Evolutionary conservation across 2,888 invertebrate genomes (phyloP), one percentile per base, ranked within the genome.

Genomic region (Epirrhoe tristata): DNA sequence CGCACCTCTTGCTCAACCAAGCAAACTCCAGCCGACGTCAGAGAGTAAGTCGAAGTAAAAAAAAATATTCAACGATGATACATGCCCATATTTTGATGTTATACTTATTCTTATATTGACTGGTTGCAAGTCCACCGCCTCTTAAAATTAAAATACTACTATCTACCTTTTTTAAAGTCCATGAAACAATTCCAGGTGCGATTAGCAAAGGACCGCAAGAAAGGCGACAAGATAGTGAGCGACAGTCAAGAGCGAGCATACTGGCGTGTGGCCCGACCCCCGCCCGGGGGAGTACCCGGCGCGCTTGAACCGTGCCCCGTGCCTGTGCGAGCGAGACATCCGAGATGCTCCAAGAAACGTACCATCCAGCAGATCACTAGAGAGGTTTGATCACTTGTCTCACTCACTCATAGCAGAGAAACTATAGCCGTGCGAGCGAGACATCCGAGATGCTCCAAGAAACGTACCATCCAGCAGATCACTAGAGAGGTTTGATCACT

Each of bases 221-320:
- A 99, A 86, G 97, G 97, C 36, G 99, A 99, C 85, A 99, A 99
- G 93, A 96, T 98, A 80, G 98, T 99, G 70, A 96, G 97, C 75
- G 99, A 99, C 89, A 98, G 98, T 74, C 99, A 99, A 81, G 99
- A 99, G 89, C 95, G 98, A 75, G 99, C 99, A 59, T 99, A 98
- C 93, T 99, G 99, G 99, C 95, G 98, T 74, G 97, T 99, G 64
- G 97, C 98, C 84, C 95, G 98, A 79, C 99, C 99, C 62, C 98
- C 98, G 66, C 98, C 98, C 17, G 98, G 98, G 65, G 96, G 98
- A 65, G 96, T 96, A 86, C 95, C 96, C 73, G 96, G 96, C 81
- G 96, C 97, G 73, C 94, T 98, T 74, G 98, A 98, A 89, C 96
- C 96, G 67, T 96, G 97, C 82, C 98, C 98, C 46, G 96, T 98